phyloP scores from a whole-genome alignment of 1,140 invertebrate genomes.

The Ctenoplectra terminalis region DNA sequence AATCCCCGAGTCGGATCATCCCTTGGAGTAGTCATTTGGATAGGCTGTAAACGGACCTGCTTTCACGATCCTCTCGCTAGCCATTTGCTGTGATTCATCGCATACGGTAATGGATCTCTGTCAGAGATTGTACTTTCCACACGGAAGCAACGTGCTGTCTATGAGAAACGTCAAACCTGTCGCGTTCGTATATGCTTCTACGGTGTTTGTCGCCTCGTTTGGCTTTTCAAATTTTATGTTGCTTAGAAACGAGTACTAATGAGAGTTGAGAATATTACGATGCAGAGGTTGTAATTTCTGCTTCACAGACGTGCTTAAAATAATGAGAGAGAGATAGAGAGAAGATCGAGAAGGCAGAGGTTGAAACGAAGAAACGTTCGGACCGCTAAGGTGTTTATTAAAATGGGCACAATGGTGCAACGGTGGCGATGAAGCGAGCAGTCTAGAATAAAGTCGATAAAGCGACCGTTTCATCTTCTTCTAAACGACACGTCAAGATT shows the following conservation, averaged over 20 bases:
- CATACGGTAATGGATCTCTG: background rate
- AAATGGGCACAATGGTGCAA: background rate
- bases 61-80: background rate
- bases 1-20: background rate
- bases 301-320: too few relatives aligned
- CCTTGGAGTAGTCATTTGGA: background rate
- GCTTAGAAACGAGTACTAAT: too few relatives aligned
- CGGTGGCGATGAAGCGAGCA: background rate
- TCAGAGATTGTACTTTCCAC: background rate
- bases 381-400: background rate
- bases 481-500: constrained; percentile 15
- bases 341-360: background rate
- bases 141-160: background rate
- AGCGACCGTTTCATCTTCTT: constrained; percentile 5
- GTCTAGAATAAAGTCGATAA: background rate
- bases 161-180: background rate
- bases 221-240: too few relatives aligned
- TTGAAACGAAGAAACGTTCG: background rate
- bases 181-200: background rate
- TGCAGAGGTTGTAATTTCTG: background rate
- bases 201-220: background rate
- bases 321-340: background rate
- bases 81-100: background rate
- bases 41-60: background rate
- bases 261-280: background rate